Evolutionary conservation across 2,113 vertebrate genomes (phyloP).

Genomic region (Hippocampus zosterae): DNA sequence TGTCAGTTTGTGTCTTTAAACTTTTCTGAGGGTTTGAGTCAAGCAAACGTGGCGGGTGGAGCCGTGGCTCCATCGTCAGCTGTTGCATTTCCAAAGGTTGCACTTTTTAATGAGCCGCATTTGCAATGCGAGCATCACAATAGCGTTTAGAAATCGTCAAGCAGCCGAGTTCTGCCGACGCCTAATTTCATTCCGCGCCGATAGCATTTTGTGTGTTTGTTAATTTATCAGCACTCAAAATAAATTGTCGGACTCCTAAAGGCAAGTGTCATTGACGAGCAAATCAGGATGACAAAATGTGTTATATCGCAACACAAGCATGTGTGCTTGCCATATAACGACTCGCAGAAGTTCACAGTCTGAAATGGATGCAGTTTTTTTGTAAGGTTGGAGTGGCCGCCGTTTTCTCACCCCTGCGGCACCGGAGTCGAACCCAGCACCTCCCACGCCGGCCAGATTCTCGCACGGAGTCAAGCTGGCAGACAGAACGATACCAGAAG

Average conservation of each 20-base stretch:
- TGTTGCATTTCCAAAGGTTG: slow-evolving; percentile 46
- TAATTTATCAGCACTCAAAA: slow-evolving; percentile 30
- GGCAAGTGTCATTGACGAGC: background rate
- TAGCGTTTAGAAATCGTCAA: slow-evolving; percentile 45
- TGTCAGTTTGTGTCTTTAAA: background rate
- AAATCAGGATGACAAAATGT: background rate
- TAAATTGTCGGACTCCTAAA: slow-evolving; percentile 12
- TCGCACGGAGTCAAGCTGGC: slow-evolving; percentile 45
- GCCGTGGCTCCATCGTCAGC: slow-evolving; percentile 12
- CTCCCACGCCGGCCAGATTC: slow-evolving; percentile 68
- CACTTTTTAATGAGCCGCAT: slow-evolving; percentile 50
- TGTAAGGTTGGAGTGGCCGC: slow-evolving; percentile 40
- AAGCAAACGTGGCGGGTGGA: background rate
- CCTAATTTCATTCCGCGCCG: slow-evolving; percentile 45
- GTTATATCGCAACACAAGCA: too few species aligned
- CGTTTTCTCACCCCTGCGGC: slow-evolving; percentile 58
- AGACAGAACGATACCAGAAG: background rate
- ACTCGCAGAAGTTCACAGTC: slow-evolving; percentile 53
- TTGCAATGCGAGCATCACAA: slow-evolving; percentile 41
- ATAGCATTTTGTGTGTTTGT: slow-evolving; percentile 30
- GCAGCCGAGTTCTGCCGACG: slow-evolving; percentile 23
- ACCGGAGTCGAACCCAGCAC: slow-evolving; percentile 55
- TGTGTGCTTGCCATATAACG: slow-evolving; percentile 30
- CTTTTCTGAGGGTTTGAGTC: slow-evolving; percentile 7
- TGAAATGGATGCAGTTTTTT: slow-evolving; percentile 40